Evolutionary conservation across 2,888 invertebrate genomes (phyloP).

Genomic region (Pheosia gnoma): DNA sequence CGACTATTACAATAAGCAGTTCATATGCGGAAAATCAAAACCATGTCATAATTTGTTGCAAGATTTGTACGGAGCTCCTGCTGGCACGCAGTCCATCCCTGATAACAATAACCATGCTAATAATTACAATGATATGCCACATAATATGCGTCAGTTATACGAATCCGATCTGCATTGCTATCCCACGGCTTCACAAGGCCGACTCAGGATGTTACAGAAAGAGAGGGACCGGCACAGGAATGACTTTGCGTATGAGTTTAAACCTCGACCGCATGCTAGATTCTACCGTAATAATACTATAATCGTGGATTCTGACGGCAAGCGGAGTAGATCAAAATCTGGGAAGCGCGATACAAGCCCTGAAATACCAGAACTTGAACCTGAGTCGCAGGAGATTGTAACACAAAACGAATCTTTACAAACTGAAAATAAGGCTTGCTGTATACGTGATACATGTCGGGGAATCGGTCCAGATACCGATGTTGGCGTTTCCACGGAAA

Average conservation of each 20-base stretch:
- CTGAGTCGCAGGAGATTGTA: neutral
- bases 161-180: conserved; percentile 43
- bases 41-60: conserved; percentile 44
- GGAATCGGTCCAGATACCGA: neutral
- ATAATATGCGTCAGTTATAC: conserved; percentile 14
- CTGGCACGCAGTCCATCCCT: conserved; percentile 12
- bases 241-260: conserved; percentile 17
- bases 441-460: neutral
- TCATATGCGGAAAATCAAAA: conserved; percentile 34
- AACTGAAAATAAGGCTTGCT: neutral
- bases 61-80: conserved; percentile 39
- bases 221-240: conserved; percentile 31
- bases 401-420: neutral
- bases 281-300: conserved; percentile 27
- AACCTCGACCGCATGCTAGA: conserved; percentile 14
- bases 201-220: conserved; percentile 41
- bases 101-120: neutral
- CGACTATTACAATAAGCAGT: conserved; percentile 41
- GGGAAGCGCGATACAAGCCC: neutral
- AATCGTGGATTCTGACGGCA: conserved; percentile 29
- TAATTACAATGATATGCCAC: conserved; percentile 10
- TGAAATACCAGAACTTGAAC: neutral
- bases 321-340: neutral
- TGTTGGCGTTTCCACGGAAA: conserved; percentile 4
- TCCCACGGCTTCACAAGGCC: conserved; percentile 56